Percentiles rank a stretch among this genome's conserved stretches.
Evolutionary conservation across 2,797 vertebrate species (phyloP).

Genomic region (Eulemur mongoz): DNA sequence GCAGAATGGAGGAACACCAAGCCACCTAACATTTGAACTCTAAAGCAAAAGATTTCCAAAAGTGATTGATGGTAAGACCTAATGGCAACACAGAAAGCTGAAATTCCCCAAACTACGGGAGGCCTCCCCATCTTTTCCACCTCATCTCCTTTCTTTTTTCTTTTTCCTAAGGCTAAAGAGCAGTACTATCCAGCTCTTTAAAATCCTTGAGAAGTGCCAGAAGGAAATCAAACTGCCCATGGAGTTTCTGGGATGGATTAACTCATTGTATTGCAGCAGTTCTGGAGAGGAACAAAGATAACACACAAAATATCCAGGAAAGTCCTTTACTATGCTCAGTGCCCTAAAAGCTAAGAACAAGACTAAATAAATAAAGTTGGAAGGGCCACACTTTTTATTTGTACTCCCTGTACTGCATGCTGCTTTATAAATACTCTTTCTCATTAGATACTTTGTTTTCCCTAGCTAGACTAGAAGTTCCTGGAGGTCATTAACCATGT

Average conservation of each 20-base stretch:
- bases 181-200: background rate
- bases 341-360: background rate
- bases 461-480: slow-evolving; percentile 15
- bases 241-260: background rate
- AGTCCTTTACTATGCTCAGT: background rate
- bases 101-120: slow-evolving; percentile 17
- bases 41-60: background rate
- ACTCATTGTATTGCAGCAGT: background rate
- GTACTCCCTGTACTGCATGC: background rate
- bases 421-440: background rate
- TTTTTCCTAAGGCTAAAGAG: background rate
- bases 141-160: slow-evolving; percentile 1
- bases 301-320: background rate
- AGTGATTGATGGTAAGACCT: background rate
- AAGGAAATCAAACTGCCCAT: background rate
- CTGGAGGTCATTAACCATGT: background rate
- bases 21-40: background rate
- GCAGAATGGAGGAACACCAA: background rate
- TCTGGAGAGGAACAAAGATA: background rate
- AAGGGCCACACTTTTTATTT: background rate
- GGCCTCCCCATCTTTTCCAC: background rate
- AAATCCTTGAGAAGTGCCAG: slow-evolving; percentile 28
- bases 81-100: background rate
- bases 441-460: background rate
- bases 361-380: background rate